Evolutionary conservation across 30 jellyfish, hydroid and myxozoan genomes (phyloP).

Genomic region (Rhopilema esculentum): DNA sequence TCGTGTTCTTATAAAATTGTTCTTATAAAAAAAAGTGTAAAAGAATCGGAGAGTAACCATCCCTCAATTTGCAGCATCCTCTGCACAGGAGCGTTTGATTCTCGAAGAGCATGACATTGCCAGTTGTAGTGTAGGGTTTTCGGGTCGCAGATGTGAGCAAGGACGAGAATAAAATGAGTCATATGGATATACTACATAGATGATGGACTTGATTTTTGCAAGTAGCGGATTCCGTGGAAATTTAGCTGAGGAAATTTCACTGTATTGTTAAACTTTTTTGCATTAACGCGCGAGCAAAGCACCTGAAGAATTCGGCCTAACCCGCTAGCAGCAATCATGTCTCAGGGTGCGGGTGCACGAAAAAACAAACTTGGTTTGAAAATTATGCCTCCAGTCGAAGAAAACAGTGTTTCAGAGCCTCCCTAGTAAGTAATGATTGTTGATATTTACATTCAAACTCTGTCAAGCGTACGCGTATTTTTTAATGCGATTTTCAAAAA

Average conservation of each 20-base stretch:
- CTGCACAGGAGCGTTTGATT: not conserved
- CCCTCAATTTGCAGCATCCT: not conserved
- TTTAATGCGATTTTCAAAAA: not conserved
- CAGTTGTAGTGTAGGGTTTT: conserved; percentile 5
- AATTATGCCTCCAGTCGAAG: conserved; percentile 92
- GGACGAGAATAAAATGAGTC: conserved; percentile 49
- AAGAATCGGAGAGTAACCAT: not conserved
- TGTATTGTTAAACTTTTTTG: not conserved
- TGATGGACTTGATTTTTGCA: conserved; percentile 32
- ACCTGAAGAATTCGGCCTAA: conserved; percentile 17
- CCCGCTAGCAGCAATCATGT: conserved; percentile 48
- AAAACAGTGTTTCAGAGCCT: conserved; percentile 84
- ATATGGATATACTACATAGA: not conserved
- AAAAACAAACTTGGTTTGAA: conserved; percentile 84
- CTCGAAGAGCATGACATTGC: conserved; percentile 27
- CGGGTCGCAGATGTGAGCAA: conserved; percentile 63
- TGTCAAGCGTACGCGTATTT: not conserved
- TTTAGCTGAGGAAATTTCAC: not conserved
- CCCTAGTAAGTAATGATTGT: conserved; percentile 70
- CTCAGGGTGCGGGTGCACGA: conserved; percentile 76
- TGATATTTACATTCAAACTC: not conserved
- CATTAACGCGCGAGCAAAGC: not conserved
- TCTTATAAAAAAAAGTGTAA: not conserved
- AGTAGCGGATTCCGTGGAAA: not conserved
- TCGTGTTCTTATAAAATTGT: too few relatives aligned